These are phyloP conservation scores for Achatina immaculata DNA, from an alignment of 1,140 invertebrate species.

Conservation along the genomic window DNA sequence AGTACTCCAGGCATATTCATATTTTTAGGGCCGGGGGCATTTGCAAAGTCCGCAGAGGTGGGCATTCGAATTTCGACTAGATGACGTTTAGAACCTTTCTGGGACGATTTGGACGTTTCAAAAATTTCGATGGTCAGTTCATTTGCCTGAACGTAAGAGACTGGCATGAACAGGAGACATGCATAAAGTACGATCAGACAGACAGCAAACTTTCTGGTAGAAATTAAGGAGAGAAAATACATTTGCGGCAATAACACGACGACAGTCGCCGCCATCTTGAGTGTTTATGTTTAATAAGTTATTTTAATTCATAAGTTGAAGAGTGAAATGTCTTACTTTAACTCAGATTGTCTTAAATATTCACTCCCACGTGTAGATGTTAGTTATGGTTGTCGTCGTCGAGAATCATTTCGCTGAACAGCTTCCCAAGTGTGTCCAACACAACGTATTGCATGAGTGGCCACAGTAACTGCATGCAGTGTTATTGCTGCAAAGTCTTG, in stretches of 20 bases:
- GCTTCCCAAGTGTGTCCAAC: no score
- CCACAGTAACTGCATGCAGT: no score
- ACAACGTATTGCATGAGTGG: no score
- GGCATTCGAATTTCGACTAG: not conserved
- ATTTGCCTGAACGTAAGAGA: not conserved
- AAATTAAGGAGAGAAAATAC: not conserved
- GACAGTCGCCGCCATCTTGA: not conserved
- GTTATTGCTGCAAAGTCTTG: no score
- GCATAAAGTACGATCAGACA: conserved; percentile 6
- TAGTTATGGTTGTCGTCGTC: no score
- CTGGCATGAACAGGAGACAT: not conserved
- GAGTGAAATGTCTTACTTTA: no score
- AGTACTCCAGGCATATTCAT: not conserved
- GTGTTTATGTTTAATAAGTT: conserved; percentile 33
- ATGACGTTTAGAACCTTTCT: not conserved
- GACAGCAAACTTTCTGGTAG: not conserved
- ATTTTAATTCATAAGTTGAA: no score
- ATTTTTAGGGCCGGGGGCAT: not conserved
- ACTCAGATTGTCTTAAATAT: no score
- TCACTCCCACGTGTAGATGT: no score
- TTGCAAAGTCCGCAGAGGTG: not conserved
- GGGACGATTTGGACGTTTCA: not conserved
- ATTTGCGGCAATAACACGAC: not conserved
- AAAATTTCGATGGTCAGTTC: conserved; percentile 15
- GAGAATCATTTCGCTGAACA: no score